These are phyloP conservation scores for Colinus virginianus DNA, from an alignment of 2,113 vertebrate species.

Conservation along the genomic window DNA sequence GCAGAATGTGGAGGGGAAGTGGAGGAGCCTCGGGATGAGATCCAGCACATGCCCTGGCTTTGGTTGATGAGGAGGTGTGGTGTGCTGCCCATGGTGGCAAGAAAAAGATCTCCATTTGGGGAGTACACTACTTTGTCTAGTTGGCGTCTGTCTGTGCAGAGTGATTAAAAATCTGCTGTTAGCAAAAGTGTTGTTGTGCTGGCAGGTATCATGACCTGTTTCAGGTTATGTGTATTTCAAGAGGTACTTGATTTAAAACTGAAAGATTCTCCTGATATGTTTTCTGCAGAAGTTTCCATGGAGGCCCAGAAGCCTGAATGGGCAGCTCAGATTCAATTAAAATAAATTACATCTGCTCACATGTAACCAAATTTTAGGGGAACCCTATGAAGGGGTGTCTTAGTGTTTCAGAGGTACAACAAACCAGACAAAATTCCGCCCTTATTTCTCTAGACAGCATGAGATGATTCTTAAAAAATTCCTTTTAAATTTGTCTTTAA, in stretches of 20 bases:
- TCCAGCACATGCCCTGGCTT: background rate
- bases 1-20: background rate
- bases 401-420: background rate
- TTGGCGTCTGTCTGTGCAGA: background rate
- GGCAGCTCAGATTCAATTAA: constrained; percentile 46
- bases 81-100: background rate
- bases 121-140: accelerated
- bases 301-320: background rate
- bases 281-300: background rate
- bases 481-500: background rate
- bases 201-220: background rate
- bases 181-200: background rate
- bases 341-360: background rate
- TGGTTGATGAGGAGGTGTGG: accelerated
- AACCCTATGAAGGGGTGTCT: background rate
- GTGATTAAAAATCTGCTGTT: background rate
- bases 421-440: background rate
- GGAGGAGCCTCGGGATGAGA: background rate
- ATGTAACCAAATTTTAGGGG: background rate
- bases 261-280: background rate
- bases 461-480: background rate
- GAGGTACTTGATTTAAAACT: constrained; percentile 1
- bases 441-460: background rate
- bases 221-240: background rate
- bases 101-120: background rate